These are phyloP conservation scores for Pogona vitticeps DNA, from an alignment of 2,113 vertebrate species.

Conservation along the genomic window DNA sequence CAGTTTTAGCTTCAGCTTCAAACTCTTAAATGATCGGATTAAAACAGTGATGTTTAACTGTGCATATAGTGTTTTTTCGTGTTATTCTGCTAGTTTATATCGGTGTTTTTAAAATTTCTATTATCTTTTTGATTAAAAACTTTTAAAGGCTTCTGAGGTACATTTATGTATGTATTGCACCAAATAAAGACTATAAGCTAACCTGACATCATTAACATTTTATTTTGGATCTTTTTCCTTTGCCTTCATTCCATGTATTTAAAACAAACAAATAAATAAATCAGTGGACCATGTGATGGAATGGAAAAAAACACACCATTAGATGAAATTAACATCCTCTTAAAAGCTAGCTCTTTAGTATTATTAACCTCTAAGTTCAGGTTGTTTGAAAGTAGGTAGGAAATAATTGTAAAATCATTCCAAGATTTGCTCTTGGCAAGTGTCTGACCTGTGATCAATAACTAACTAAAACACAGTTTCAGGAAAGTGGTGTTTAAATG, in stretches of 20 bases:
- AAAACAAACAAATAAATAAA: background rate
- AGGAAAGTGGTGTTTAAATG: constrained; percentile 21
- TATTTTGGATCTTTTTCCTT: background rate
- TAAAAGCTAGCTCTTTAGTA: background rate
- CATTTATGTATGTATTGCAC: background rate
- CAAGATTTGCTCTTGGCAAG: background rate
- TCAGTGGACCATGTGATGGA: background rate
- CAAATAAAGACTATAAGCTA: background rate
- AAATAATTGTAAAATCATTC: constrained; percentile 7
- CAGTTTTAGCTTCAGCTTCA: too few relatives aligned
- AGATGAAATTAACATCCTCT: constrained; percentile 10
- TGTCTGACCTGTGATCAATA: constrained; percentile 18
- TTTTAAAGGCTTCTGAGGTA: background rate
- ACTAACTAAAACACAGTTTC: background rate
- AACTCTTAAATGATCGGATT: background rate
- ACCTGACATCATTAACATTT: background rate
- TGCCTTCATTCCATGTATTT: too few relatives aligned
- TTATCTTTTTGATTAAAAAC: too few relatives aligned
- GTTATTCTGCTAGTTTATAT: too few relatives aligned
- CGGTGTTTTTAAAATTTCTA: background rate
- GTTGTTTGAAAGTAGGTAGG: background rate
- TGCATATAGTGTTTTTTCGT: too few relatives aligned
- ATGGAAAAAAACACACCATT: background rate
- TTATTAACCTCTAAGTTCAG: background rate
- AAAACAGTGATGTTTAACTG: background rate